Conservation (phyloP, 2,797 vertebrate species). For the Thaleichthys pacificus region DNA sequence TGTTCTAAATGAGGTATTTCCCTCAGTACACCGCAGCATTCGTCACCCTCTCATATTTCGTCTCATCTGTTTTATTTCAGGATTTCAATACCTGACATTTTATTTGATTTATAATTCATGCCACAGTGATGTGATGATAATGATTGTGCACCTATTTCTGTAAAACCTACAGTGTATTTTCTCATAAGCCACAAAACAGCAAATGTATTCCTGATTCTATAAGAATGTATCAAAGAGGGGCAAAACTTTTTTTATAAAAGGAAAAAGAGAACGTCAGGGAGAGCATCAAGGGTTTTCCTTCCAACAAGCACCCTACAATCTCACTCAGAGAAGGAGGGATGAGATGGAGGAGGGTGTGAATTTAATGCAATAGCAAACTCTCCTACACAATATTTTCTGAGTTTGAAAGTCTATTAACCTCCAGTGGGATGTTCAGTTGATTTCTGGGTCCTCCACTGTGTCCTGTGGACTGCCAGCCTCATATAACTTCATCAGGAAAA, state of each 20-base stretch:
- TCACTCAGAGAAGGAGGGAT: neutral
- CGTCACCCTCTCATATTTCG: neutral
- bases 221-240: neutral
- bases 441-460: conserved; percentile 26
- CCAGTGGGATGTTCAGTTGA: conserved; percentile 46
- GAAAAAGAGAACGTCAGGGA: neutral
- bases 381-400: conserved; percentile 39
- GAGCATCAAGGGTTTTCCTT: neutral
- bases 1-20: neutral
- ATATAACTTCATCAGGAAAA: conserved; percentile 28
- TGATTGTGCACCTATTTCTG: neutral
- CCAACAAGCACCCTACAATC: neutral
- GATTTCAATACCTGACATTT: neutral
- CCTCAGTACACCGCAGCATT: neutral
- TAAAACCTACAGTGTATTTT: neutral
- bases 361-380: conserved; percentile 33
- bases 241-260: neutral
- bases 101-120: neutral
- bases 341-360: neutral
- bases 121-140: neutral
- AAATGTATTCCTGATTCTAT: neutral
- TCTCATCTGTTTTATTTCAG: neutral
- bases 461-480: conserved; percentile 14
- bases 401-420: conserved; percentile 54
- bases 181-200: neutral